These are phyloP conservation scores for Alethe diademata DNA, from an alignment of 2,113 vertebrate genomes.

Conservation along the genomic window DNA sequence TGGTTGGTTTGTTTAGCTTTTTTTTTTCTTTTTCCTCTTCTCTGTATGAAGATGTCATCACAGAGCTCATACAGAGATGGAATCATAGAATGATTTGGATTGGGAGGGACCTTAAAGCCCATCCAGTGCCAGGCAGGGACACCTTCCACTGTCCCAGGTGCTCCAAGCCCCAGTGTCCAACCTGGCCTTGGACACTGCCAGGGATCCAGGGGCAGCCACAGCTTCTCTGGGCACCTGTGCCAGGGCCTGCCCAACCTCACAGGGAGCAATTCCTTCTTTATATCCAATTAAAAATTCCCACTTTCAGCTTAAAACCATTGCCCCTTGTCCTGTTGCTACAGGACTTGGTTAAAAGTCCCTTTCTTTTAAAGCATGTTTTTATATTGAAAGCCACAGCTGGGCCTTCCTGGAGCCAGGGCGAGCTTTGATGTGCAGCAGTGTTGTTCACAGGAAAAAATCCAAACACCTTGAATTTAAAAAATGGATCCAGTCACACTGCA, in stretches of 20 bases:
- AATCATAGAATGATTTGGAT: not conserved
- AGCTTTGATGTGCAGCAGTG: not conserved
- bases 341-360: not conserved
- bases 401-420: not conserved
- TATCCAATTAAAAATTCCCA: not conserved
- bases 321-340: not conserved
- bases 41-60: not conserved
- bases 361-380: not conserved
- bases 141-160: fast-evolving
- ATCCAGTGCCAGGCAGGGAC: not conserved
- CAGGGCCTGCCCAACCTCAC: fast-evolving
- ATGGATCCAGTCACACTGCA: not conserved
- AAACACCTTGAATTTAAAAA: not conserved
- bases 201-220: not conserved
- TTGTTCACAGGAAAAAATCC: not conserved
- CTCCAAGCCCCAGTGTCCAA: fast-evolving
- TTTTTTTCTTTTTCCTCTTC: not conserved
- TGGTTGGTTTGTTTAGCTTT: not conserved
- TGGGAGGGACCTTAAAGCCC: not conserved
- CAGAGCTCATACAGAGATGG: not conserved
- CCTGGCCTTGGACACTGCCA: not conserved
- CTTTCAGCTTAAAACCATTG: not conserved
- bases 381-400: not conserved
- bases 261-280: fast-evolving
- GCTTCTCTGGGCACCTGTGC: not conserved